These are phyloP conservation scores for Thecophora atra DNA, from an alignment of 2,888 invertebrate species.

Conservation along the genomic window DNA sequence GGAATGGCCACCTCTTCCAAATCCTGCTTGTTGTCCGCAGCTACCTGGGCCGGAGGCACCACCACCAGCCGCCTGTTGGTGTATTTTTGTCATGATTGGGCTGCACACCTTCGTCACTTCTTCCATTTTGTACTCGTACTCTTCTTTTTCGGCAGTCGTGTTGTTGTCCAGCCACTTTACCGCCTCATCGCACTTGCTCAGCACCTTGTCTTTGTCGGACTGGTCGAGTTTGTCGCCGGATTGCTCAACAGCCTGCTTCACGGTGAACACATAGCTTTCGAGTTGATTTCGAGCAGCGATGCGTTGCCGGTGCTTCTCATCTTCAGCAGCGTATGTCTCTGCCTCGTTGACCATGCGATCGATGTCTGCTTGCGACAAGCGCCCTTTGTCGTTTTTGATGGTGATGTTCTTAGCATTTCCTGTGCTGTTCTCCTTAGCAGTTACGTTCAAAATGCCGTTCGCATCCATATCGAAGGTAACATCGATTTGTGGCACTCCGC, in stretches of 20 bases:
- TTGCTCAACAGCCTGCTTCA: constrained; percentile 78
- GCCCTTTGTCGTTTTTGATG: constrained; percentile 84
- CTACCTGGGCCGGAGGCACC: constrained; percentile 59
- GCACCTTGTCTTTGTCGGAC: constrained; percentile 75
- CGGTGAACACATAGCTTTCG: constrained; percentile 75
- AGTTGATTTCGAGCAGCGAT: constrained; percentile 78
- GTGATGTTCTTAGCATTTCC: constrained; percentile 79
- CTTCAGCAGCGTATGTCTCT: constrained; percentile 78
- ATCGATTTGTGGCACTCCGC: constrained; percentile 87
- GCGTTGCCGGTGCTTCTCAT: constrained; percentile 75
- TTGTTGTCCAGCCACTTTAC: constrained; percentile 81
- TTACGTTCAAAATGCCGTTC: constrained; percentile 93
- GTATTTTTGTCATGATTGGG: constrained; percentile 68
- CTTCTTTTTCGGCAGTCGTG: constrained; percentile 78
- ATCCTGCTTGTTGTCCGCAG: constrained; percentile 70
- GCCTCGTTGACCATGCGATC: constrained; percentile 82
- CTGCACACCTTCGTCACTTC: constrained; percentile 64
- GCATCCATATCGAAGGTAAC: constrained; percentile 86
- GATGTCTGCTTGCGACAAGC: constrained; percentile 82
- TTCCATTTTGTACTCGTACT: constrained; percentile 71
- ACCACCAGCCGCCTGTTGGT: constrained; percentile 55
- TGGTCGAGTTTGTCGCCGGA: constrained; percentile 72
- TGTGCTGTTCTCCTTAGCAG: constrained; percentile 76
- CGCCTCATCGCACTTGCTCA: constrained; percentile 72
- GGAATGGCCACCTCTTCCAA: constrained; percentile 70